phyloP scores from a whole-genome alignment of 2,888 invertebrate genomes.

The Orthosia gracilis region DNA sequence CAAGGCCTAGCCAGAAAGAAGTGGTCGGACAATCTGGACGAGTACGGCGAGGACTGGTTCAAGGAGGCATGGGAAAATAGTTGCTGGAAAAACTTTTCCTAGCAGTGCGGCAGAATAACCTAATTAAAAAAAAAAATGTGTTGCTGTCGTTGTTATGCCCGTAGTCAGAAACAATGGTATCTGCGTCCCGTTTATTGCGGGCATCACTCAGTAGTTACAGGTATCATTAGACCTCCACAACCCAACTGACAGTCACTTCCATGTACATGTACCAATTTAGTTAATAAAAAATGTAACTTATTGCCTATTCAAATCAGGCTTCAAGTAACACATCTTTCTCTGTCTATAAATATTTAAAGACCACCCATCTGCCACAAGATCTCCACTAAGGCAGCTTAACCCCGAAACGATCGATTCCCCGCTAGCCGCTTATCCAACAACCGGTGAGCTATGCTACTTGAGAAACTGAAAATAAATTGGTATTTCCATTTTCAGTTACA shows the following conservation, averaged over 20 bases:
- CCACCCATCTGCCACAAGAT: constrained; percentile 23
- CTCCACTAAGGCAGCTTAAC: constrained; percentile 7
- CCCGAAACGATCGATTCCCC: constrained; percentile 10
- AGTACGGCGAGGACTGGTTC: too few relatives aligned
- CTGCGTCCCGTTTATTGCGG: too few relatives aligned
- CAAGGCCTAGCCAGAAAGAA: too few relatives aligned
- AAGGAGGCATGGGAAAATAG: too few relatives aligned
- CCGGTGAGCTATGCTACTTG: constrained; percentile 31
- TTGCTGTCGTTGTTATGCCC: neutral
- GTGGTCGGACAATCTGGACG: too few relatives aligned
- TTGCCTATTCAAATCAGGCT: constrained; percentile 11
- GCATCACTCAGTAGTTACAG: neutral
- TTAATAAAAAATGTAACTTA: neutral
- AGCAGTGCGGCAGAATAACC: too few relatives aligned
- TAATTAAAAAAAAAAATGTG: neutral
- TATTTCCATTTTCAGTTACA: constrained; percentile 58
- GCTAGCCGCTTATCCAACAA: constrained; percentile 7
- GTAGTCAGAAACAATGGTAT: too few relatives aligned
- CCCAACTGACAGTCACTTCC: neutral
- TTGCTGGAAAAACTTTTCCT: too few relatives aligned
- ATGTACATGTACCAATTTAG: neutral
- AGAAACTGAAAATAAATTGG: constrained; percentile 61
- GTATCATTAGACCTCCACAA: neutral
- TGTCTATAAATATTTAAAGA: constrained; percentile 6
- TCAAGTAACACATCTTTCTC: neutral